Percentiles rank a stretch among this genome's conserved stretches.
Conservation (phyloP, 1,140 invertebrate genomes). For the Stratiolaelaps scimitus region DNA sequence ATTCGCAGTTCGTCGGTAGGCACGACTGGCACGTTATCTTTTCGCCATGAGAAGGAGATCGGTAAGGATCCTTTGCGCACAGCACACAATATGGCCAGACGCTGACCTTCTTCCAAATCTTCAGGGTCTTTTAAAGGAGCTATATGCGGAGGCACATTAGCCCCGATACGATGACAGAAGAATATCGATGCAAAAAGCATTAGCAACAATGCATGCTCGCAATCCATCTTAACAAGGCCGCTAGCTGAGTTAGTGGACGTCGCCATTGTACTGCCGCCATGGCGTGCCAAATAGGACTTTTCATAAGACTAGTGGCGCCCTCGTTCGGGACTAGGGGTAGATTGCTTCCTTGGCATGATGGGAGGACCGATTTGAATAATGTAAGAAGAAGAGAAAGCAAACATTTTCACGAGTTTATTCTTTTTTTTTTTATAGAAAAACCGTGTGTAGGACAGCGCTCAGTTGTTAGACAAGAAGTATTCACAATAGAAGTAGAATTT, state of each 20-base stretch:
- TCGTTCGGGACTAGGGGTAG: not conserved
- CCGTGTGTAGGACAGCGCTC: too few species aligned
- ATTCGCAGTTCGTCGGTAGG: not conserved
- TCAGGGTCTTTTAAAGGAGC: conserved; percentile 9
- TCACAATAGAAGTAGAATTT: too few species aligned
- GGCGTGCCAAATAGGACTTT: not conserved
- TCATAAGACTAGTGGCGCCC: conserved; percentile 3
- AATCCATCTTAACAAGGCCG: not conserved
- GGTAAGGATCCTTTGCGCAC: conserved; percentile 13
- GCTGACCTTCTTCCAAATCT: conserved; percentile 3
- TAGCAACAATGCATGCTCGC: not conserved
- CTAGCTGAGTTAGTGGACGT: too few species aligned
- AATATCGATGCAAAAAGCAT: not conserved
- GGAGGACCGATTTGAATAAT: too few species aligned
- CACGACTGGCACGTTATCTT: not conserved
- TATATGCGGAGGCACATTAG: not conserved
- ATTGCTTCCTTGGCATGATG: too few species aligned
- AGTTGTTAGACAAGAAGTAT: too few species aligned
- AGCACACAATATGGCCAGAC: conserved; percentile 1
- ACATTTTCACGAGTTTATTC: too few species aligned
- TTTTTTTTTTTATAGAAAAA: too few species aligned
- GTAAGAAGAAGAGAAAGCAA: too few species aligned
- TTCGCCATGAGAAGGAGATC: conserved; percentile 17
- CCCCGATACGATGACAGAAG: not conserved
- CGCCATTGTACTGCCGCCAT: too few species aligned